Base-by-base conservation (phyloP, 1,140 invertebrate genomes). In the Alviniconcha marisindica region DNA sequence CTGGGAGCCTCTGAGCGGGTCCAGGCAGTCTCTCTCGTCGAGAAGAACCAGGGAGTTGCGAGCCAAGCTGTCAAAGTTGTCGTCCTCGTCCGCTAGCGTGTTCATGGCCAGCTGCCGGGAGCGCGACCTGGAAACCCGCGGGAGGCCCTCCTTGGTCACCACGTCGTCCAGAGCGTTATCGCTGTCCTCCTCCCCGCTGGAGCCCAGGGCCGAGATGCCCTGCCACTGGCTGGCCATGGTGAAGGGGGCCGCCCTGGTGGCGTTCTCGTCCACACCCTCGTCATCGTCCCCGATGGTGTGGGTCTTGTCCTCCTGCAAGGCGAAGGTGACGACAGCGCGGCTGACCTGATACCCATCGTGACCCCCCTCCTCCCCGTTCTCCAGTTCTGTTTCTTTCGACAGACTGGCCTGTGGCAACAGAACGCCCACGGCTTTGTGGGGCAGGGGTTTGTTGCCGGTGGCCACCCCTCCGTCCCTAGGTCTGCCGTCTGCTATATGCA, bases 171-270 rank as follows among this genome's bases (percentile, higher is more conserved):
- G 51, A 28, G 54, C 78, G 40, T 80, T 80, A 71, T 88, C 89
- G 77, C 85, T 87, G 42, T 84, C 84, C 44, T 85, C 84, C 28
- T 91, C 90, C 28, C 88, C 88, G 84, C 89, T 90, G 28, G 89
- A 90, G 38, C 87, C 90, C 83, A 91, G 91, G 12, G 91, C 90
- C 14, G 89, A 89, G 71, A 90, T 84, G 36, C 87, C 89, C 54
- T 85, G 85, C 89, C 90, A 92, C 81, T 93, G 92, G 89, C 91
- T 92, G 77, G 90, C 90, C 18, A 92, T 86, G n/a, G 91, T 93
- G 81, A 90, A 92, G 40, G 92, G 92, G 38, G 92, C 92, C 33
- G 92, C 91, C 36, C 90, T 84, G 24, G 91, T 92, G 24, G 92
- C 92, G 86, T 90, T 90, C 48, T 93, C 92, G 85, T 92, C 92